Percentiles rank a stretch among this genome's conserved stretches.
Evolutionary conservation across 2,113 vertebrate species (phyloP).

Genomic region (Ardeotis arabs): DNA sequence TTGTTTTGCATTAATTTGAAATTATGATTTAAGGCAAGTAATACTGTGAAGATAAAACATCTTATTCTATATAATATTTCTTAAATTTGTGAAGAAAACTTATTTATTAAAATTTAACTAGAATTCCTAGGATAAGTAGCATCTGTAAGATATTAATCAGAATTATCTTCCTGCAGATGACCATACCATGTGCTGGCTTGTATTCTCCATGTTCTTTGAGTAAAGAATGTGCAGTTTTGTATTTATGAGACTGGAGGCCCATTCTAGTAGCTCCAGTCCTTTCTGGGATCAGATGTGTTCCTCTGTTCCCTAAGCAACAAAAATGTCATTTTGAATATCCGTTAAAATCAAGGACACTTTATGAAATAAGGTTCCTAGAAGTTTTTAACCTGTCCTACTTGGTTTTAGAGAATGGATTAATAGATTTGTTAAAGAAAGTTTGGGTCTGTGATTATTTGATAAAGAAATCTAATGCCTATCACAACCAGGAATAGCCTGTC

Average conservation of each 20-base stretch:
- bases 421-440: not conserved
- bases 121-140: not conserved
- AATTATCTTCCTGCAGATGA: not conserved
- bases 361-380: not conserved
- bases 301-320: not conserved
- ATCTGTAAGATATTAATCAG: not conserved
- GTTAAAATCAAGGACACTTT: not conserved
- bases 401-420: not conserved
- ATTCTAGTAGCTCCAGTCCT: not conserved
- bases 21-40: not conserved
- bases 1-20: not conserved
- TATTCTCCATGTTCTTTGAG: not conserved
- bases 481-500: not conserved
- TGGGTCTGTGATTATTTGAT: not conserved
- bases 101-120: not conserved
- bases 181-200: not conserved
- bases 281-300: not conserved
- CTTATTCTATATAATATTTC: not conserved
- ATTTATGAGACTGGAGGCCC: not conserved
- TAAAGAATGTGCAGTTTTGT: not conserved
- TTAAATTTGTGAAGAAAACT: not conserved
- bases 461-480: not conserved
- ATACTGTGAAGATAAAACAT: not conserved
- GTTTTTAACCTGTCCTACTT: not conserved
- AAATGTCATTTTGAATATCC: not conserved